Evolutionary conservation across 2,888 invertebrate species (phyloP).

Genomic region (Sesia apiformis): DNA sequence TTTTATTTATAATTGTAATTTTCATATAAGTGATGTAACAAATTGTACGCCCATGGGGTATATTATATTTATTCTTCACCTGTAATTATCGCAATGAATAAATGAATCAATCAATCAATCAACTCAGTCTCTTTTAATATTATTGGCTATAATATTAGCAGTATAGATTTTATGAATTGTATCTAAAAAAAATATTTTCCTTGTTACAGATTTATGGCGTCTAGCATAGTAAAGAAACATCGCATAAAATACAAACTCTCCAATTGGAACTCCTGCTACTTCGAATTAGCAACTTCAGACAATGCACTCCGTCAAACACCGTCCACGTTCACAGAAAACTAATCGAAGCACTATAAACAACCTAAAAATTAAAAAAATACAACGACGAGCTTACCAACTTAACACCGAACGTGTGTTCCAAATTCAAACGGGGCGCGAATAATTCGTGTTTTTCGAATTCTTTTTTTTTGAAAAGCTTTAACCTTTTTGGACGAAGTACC

Average conservation of each 20-base stretch:
- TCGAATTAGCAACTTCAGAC: constrained; percentile 20
- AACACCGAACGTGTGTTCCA: constrained; percentile 37
- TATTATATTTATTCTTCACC: too few relatives aligned
- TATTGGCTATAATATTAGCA: too few relatives aligned
- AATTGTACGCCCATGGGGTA: too few relatives aligned
- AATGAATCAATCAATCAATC: too few relatives aligned
- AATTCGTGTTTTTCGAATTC: constrained; percentile 2
- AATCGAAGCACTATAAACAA: constrained; percentile 33
- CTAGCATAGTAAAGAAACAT: constrained; percentile 22
- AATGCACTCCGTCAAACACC: constrained; percentile 49
- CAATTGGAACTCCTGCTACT: constrained; percentile 17
- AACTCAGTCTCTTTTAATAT: too few relatives aligned
- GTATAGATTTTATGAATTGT: too few relatives aligned
- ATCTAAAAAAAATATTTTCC: constrained; percentile 2
- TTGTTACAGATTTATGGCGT: constrained; percentile 53
- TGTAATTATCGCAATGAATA: too few relatives aligned
- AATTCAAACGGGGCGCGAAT: constrained; percentile 9
- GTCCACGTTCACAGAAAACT: constrained; percentile 34
- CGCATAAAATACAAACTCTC: constrained; percentile 14
- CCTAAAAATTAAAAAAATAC: constrained; percentile 51
- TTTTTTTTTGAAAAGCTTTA: constrained; percentile 24
- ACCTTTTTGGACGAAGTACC: constrained; percentile 16
- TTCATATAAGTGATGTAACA: too few relatives aligned
- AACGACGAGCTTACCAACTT: constrained; percentile 49
- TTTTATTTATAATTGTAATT: too few relatives aligned